Base-by-base conservation (phyloP, 2,113 vertebrate genomes). In the Riparia riparia region DNA sequence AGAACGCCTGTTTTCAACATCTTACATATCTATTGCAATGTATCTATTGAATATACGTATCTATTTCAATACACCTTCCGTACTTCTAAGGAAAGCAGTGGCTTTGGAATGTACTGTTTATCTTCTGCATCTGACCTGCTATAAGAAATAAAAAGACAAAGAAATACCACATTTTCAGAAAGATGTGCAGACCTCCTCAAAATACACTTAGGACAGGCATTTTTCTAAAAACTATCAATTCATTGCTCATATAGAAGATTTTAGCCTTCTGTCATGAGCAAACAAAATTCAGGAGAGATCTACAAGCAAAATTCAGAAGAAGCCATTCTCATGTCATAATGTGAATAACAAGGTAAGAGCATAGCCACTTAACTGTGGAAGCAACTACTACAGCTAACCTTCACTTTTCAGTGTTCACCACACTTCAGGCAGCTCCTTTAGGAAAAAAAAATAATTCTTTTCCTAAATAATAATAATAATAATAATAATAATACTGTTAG, bases 381-480 rank as follows among this genome's bases (percentile, higher is more conserved):
- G 41, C 24, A 65, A 66, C 49, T n/a, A 64, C 45, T 82, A 37
- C 2, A 65, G n/a, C 16, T 44, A 41, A 72, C 24, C 34, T 71
- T 45, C 41, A 17, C 37, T 84, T 73, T 70, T 39, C 56, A 71
- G 51, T 14, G 14, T 20, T 74, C 1, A 3, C 25, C 15, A 79
- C 39, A 87, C 12, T n/a, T 51, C 20, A 86, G 49, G 2, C 61
- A 89, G 50, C 6, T 69, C 7, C 44, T 61, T 60, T 32, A 77
- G 13, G 21, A 72, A 83, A 83, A 45, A 29, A 19, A 2, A 0
- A 0, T 10, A 21, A 3, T 53, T 58, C 17, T 77, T 72, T 65
- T 29, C 49, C 54, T 51, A 39, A 57, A 15, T 10, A 88, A 47
- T 37, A 37, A 37, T 37, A 37, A 15, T 10, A 88, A 47, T 37